Percentiles rank a stretch among this genome's conserved stretches.
Conservation (phyloP, 2,888 invertebrate species). For the Esperia sulphurella region DNA sequence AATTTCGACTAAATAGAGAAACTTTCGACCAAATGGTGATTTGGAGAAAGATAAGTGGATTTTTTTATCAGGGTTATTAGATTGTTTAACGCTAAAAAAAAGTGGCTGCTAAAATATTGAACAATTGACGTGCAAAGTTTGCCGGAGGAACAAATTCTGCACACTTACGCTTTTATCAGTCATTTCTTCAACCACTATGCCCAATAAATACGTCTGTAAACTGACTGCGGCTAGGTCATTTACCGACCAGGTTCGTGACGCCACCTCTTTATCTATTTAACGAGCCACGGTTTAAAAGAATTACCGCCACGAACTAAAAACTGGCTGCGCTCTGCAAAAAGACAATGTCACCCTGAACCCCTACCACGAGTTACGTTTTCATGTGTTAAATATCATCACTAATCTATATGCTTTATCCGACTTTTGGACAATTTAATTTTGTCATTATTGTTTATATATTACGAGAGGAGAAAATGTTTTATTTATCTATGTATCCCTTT, state of each 20-base stretch:
- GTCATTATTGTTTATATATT: neutral
- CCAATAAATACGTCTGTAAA: neutral
- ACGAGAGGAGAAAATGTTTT: too few species aligned
- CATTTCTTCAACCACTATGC: neutral
- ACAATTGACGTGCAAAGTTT: too few species aligned
- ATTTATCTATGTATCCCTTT: too few species aligned
- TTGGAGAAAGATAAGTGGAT: too few species aligned
- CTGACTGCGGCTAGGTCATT: conserved; percentile 5
- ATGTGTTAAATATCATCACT: too few species aligned
- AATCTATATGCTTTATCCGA: too few species aligned
- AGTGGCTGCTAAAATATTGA: too few species aligned
- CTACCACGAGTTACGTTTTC: neutral
- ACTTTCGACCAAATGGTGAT: too few species aligned
- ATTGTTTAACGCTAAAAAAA: too few species aligned
- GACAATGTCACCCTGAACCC: neutral
- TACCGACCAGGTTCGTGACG: neutral
- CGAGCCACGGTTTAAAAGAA: conserved; percentile 8
- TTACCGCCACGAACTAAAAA: conserved; percentile 3
- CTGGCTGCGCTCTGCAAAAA: conserved; percentile 1
- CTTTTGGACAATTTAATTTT: neutral
- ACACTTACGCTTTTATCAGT: neutral
- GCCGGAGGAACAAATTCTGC: too few species aligned
- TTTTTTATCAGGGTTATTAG: too few species aligned
- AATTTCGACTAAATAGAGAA: too few species aligned
- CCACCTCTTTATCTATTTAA: conserved; percentile 6